These are phyloP conservation scores for Sericinus montela DNA, from an alignment of 2,888 invertebrate genomes.

Conservation along the genomic window DNA sequence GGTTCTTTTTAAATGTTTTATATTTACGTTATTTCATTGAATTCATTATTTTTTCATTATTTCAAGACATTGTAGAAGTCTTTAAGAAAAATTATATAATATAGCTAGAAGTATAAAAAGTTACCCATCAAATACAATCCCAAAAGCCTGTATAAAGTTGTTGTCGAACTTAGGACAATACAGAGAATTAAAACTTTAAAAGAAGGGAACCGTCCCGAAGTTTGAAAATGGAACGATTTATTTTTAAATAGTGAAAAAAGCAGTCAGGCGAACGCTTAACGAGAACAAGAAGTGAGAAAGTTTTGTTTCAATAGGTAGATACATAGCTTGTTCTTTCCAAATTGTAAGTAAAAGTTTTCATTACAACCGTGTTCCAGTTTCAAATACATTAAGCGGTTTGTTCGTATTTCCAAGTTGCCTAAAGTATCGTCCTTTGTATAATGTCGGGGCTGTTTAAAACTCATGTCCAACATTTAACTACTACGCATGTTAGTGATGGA, in stretches of 20 bases:
- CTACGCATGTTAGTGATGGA: not conserved
- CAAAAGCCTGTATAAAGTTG: constrained; percentile 5
- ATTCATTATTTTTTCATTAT: no score
- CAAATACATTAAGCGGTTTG: not conserved
- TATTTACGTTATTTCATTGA: no score
- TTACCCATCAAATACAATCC: not conserved
- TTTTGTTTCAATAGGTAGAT: constrained; percentile 9
- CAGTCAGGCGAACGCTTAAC: constrained; percentile 5
- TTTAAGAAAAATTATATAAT: not conserved
- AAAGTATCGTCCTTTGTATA: constrained; percentile 4
- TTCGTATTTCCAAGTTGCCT: not conserved
- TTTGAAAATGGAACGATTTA: constrained; percentile 14
- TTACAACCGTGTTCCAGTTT: constrained; percentile 28
- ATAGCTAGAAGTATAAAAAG: not conserved
- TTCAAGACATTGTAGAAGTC: no score
- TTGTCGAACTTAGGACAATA: constrained; percentile 11
- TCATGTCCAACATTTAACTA: constrained; percentile 1
- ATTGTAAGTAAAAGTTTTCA: constrained; percentile 31
- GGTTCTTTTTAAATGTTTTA: no score
- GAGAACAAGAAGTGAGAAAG: constrained; percentile 6
- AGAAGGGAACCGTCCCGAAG: constrained; percentile 8
- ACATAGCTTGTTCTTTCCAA: constrained; percentile 21
- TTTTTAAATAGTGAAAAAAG: constrained; percentile 11
- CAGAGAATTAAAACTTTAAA: constrained; percentile 11
- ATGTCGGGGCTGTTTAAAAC: not conserved